Evolutionary conservation across 2,113 vertebrate species (phyloP).

Genomic region (Odocoileus hemionus): DNA sequence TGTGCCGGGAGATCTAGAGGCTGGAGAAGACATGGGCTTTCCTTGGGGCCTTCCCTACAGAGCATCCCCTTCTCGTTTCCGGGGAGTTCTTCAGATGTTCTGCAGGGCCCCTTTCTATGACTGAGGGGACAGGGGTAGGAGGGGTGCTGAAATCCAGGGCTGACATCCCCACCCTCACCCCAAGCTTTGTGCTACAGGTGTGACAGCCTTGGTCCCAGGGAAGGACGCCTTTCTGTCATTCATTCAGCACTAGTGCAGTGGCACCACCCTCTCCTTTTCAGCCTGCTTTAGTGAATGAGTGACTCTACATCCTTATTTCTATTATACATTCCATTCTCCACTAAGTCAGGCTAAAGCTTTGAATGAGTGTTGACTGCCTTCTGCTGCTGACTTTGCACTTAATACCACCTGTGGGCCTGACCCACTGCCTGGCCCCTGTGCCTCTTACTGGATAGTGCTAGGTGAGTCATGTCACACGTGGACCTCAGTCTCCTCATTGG

Average conservation of each 20-base stretch:
- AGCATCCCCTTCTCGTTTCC: neutral
- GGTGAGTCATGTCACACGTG: neutral
- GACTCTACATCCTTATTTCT: neutral
- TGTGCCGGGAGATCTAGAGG: neutral
- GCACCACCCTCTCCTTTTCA: neutral
- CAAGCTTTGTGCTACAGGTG: neutral
- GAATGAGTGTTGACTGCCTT: neutral
- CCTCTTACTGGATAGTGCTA: neutral
- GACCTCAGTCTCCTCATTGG: neutral
- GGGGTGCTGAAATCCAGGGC: neutral
- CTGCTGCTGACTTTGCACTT: neutral
- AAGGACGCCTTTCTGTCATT: neutral
- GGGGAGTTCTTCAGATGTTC: neutral
- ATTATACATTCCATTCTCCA: neutral
- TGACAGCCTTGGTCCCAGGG: neutral
- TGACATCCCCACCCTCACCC: fast-evolving
- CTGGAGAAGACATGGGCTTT: neutral
- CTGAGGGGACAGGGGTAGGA: neutral
- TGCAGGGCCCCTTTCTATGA: neutral
- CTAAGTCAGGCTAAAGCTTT: neutral
- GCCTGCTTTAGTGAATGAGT: neutral
- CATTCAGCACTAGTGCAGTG: neutral
- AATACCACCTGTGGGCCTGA: neutral
- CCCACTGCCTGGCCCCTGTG: neutral
- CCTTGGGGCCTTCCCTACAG: neutral